Conservation (phyloP, 2,888 invertebrate genomes). For the Polia nebulosa region DNA sequence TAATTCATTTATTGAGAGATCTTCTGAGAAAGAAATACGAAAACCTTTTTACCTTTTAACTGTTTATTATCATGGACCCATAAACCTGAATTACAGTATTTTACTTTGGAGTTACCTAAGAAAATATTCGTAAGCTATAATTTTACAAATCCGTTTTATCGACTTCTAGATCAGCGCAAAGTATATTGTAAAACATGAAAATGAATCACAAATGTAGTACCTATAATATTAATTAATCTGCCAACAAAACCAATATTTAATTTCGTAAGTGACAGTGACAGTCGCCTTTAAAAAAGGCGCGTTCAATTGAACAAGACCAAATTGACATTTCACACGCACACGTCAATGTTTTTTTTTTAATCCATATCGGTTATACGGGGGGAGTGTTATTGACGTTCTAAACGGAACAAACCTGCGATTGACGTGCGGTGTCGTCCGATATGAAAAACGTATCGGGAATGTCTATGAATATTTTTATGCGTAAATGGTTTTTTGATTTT, state of each 20-base stretch:
- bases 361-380: conserved; percentile 58
- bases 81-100: too few relatives aligned
- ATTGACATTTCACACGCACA: conserved; percentile 42
- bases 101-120: too few relatives aligned
- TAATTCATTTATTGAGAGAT: not conserved
- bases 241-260: conserved; percentile 21
- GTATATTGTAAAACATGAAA: not conserved
- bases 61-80: too few relatives aligned
- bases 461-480: conserved; percentile 43
- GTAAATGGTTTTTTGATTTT: conserved; percentile 26
- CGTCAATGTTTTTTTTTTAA: conserved; percentile 40
- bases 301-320: conserved; percentile 32
- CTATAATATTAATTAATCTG: not conserved
- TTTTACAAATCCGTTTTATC: too few relatives aligned
- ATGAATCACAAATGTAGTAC: not conserved
- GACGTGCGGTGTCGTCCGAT: conserved; percentile 65
- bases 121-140: too few relatives aligned
- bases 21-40: too few relatives aligned
- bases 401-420: conserved; percentile 61
- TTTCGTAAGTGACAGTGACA: conserved; percentile 3
- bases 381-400: conserved; percentile 61
- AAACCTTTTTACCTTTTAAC: too few relatives aligned
- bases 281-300: conserved; percentile 12
- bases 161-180: too few relatives aligned
- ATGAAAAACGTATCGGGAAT: conserved; percentile 54